Base-by-base conservation (phyloP, 2,113 vertebrate genomes). In the Laticauda colubrina region DNA sequence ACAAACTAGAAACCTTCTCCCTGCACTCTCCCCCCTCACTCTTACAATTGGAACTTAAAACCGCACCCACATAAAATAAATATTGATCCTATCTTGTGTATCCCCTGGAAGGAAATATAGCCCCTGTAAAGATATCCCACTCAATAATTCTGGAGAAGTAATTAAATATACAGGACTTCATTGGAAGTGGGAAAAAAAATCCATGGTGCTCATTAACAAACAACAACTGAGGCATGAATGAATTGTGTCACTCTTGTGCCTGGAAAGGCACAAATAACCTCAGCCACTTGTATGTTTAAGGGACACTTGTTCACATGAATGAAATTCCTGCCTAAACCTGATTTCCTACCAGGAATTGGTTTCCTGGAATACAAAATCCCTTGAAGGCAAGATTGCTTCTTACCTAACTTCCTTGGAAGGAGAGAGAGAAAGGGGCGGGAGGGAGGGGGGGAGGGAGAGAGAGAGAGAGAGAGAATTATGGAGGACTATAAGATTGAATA, bases 131-230 rank as follows among this genome's bases (percentile, higher is more conserved):
- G 85, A 90, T 90, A 64, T 81, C 45, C 75, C 24, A 11, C 43
- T 90, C 92, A 90, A 90, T 93, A 90, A 45, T 90, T 90, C 88
- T 53, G 45, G 88, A 43, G 45, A 53, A 93, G 89, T 90, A 90
- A 93, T 43, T 39, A 81, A 93, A 57, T 86, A 18, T 81, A 93
- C 14, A 24, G 86, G 45, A 51, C 53, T 21, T 29, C 29, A 86
- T 86, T 86, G 69, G n/a, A 53, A 24, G 18, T n/a, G 54, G 59
- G 51, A 90, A 23, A 75, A 93, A 75, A 93, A 59, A 89, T 48
- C 69, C 45, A 48, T 90, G 14, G 75, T 53, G 39, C 45, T 93
- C 53, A 53, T 93, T 90, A 26, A 29, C 75, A 64, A 64, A 29
- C 29, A 51, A 43, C 54, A 85, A 54, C 54, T 85, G 85, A 9